A percentile compares a stretch with the other conserved stretches of the same genome.
phyloP scores from a whole-genome alignment of 2,797 vertebrate species.

The Thamnophis elegans region DNA sequence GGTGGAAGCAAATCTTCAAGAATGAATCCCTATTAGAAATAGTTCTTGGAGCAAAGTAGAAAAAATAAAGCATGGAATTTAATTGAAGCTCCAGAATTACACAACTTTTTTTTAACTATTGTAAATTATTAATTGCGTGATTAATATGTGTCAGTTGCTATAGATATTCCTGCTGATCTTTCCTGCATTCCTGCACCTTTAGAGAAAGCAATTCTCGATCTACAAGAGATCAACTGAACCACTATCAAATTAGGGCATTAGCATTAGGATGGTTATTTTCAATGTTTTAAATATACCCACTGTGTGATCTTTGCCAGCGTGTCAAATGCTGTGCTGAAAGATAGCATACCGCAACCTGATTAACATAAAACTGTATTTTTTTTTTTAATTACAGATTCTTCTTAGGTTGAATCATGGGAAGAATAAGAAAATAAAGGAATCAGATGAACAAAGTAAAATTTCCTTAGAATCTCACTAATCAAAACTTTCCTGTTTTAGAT shows the following conservation, averaged over 20 bases:
- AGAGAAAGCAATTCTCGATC: background rate
- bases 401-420: background rate
- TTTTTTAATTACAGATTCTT: background rate
- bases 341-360: background rate
- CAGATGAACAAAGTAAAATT: background rate
- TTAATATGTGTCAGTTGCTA: slow-evolving; percentile 35
- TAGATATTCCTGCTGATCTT: slow-evolving; percentile 19
- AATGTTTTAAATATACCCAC: no score
- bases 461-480: background rate
- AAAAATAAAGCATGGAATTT: slow-evolving; percentile 32
- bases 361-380: background rate
- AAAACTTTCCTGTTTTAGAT: background rate
- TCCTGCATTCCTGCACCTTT: slow-evolving; percentile 19
- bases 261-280: background rate
- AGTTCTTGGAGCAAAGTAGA: background rate
- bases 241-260: background rate
- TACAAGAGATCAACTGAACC: background rate
- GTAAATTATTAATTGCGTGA: background rate
- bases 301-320: background rate
- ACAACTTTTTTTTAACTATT: slow-evolving; percentile 37
- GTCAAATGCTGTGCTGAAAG: background rate
- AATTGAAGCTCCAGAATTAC: slow-evolving; percentile 36
- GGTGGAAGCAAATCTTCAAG: slow-evolving; percentile 10
- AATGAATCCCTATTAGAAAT: slow-evolving; percentile 39
- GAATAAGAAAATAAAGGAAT: background rate